Evolutionary conservation across 2,113 vertebrate species (phyloP).

Genomic region (Okapia johnstoni): DNA sequence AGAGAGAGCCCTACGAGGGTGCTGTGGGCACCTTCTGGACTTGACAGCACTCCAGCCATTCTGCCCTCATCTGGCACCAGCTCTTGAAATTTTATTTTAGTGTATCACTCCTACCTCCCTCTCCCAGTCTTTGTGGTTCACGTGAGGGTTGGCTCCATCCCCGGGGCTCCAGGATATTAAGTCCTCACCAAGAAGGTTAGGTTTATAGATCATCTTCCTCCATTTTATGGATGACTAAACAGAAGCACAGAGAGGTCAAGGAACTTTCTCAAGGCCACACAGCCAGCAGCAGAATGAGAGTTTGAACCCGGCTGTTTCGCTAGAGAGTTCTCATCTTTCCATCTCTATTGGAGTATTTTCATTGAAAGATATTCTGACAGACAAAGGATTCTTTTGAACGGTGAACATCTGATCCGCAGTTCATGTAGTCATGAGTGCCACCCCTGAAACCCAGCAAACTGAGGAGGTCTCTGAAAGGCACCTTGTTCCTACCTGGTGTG

Average conservation of each 20-base stretch:
- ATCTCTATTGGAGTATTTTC: background rate
- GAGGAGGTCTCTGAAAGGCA: background rate
- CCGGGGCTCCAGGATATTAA: background rate
- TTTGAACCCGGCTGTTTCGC: background rate
- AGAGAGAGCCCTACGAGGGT: no score
- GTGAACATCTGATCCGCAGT: background rate
- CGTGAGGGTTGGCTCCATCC: background rate
- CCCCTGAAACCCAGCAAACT: background rate
- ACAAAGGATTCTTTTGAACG: background rate
- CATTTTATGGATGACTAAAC: background rate
- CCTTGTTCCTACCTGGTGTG: background rate
- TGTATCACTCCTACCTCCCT: no score
- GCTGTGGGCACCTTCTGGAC: rapidly evolving
- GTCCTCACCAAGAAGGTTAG: background rate
- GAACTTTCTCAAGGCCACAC: background rate
- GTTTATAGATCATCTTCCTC: background rate
- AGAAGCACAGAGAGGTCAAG: background rate
- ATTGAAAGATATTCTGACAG: background rate
- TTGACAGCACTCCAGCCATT: rapidly evolving
- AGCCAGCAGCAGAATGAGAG: background rate
- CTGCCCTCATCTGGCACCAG: background rate
- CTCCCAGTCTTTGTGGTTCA: background rate
- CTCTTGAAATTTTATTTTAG: background rate
- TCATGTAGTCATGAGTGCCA: background rate
- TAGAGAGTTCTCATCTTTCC: background rate